Evolutionary conservation across 2,797 vertebrate genomes (phyloP), one percentile per base, ranked within the genome.

Genomic region (Falco concolor): DNA sequence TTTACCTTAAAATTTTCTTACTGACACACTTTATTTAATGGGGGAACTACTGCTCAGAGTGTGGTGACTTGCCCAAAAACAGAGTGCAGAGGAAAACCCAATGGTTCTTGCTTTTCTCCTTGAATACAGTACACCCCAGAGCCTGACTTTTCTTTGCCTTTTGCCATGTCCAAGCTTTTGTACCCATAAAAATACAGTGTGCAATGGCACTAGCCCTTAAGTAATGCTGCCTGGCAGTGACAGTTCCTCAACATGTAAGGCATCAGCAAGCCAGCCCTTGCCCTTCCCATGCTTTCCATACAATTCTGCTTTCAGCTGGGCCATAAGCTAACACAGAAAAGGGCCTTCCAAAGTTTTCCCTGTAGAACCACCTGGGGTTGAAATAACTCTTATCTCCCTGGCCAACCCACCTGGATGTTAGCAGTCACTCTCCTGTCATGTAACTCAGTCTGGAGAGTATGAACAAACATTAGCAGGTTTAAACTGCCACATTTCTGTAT

Each of bases 391-490:
- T 8, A 44, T 23, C 56, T 78, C 45, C 68, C 78, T 3, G 77
- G 70, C 20, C 82, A 85, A 56, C 75, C 60, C 77, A 25, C 63
- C 50, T 42, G 79, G 86, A 36, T 88, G 76, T 9, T 19, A 77
- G 9, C 83, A 86, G 60, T 34, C n/a, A 9, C 67, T 63, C 68
- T 77, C 25, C 90, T 21, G 73, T 54, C 70, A 3, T 54, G 87
- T 12, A 53, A 34, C 40, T 42, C 68, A 8, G 77, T 20, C 84
- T 67, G 57, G 14, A 79, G 67, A 68, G 79, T 0, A 45, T 14
- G 94, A 93, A n/a, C 92, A 95, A 95, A 87, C 79, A 89, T 2
- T 8, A 79, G 90, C 86, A 85, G 84, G 45, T 73, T 90, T 42
- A 5, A 89, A 65, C 89, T 67, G 91, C 69, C 89, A n/a, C 89